A percentile compares a stretch with the other conserved stretches of the same genome.
These are phyloP conservation scores for Thaumetopoea pityocampa DNA, from an alignment of 1,140 invertebrate species.

Conservation along the genomic window DNA sequence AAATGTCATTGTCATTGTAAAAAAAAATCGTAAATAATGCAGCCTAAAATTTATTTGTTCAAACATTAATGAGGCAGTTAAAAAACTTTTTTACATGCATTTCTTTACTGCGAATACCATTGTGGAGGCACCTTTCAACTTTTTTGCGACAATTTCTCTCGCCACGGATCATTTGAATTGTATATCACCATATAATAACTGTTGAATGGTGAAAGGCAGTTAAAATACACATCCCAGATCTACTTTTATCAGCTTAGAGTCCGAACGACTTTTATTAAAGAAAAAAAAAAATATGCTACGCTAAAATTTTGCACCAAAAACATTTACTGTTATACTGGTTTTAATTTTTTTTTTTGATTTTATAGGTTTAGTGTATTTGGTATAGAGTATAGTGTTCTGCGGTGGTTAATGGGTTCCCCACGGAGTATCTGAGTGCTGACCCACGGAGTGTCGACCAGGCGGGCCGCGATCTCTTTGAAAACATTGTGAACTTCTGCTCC, in stretches of 20 bases:
- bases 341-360: no score
- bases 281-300: no score
- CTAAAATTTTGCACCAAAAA: no score
- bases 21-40: constrained; percentile 3
- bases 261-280: neutral
- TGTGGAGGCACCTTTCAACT: constrained; percentile 15
- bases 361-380: no score
- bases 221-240: constrained; percentile 44
- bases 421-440: no score
- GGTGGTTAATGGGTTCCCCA: no score
- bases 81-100: constrained; percentile 19
- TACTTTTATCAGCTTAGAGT: constrained; percentile 42
- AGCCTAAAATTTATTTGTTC: constrained; percentile 1
- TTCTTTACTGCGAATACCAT: constrained; percentile 20
- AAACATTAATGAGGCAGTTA: constrained; percentile 11
- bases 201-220: constrained; percentile 39
- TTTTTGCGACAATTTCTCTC: constrained; percentile 29
- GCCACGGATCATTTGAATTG: constrained; percentile 27
- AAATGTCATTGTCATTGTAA: neutral
- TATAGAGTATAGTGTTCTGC: no score
- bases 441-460: no score
- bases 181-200: constrained; percentile 45
- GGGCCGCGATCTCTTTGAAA: no score
- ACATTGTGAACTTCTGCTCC: no score
- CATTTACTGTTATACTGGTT: no score